Percentiles rank a stretch among this genome's conserved stretches.
Evolutionary conservation across 2,113 vertebrate species (phyloP).

Genomic region (Vulpes lagopus): DNA sequence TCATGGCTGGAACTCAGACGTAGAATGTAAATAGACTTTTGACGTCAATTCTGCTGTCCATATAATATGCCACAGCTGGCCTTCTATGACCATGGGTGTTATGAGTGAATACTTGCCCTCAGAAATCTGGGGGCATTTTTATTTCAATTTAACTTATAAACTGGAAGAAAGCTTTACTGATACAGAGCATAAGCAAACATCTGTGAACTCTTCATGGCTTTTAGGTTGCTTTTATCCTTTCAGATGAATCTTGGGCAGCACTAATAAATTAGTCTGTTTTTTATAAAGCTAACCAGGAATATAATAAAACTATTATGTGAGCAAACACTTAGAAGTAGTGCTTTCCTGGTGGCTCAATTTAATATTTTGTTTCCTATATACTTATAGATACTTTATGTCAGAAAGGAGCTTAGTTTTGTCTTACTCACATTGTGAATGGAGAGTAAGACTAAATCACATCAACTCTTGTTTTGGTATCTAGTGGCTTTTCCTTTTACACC

Average conservation of each 20-base stretch:
- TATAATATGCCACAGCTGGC: not conserved
- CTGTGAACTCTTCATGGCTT: not conserved
- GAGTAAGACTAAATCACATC: not conserved
- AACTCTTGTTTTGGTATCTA: not conserved
- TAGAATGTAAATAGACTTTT: not conserved
- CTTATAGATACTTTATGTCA: not conserved
- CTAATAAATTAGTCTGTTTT: not conserved
- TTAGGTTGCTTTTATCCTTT: not conserved
- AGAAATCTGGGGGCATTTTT: not conserved
- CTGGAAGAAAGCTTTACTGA: not conserved
- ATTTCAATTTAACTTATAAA: not conserved
- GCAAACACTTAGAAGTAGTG: not conserved
- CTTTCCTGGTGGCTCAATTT: not conserved
- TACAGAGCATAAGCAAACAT: not conserved
- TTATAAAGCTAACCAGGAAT: not conserved
- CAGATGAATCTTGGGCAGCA: not conserved
- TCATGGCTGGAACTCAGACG: not conserved
- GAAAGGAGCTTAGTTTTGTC: not conserved
- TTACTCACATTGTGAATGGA: not conserved
- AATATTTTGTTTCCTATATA: not conserved
- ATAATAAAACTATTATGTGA: not conserved
- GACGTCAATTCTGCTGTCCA: not conserved
- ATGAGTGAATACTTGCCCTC: not conserved
- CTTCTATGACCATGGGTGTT: not conserved
- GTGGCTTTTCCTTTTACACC: not conserved